Percentiles rank a stretch among this genome's conserved stretches.
These are phyloP conservation scores for Cnemophilus loriae DNA, from an alignment of 2,113 vertebrate species.

Conservation along the genomic window DNA sequence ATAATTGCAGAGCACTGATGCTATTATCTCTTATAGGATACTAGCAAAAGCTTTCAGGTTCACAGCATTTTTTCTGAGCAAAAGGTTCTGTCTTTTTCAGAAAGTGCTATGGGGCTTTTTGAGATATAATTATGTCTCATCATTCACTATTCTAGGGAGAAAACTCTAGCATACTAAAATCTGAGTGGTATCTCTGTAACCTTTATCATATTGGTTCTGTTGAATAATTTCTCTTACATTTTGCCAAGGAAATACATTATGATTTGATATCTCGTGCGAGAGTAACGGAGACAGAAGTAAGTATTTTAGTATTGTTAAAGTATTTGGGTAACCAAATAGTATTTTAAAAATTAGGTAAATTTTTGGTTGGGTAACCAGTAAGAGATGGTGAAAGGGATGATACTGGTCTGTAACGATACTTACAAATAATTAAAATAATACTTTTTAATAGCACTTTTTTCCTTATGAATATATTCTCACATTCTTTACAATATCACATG, in stretches of 20 bases:
- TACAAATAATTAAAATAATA: not conserved
- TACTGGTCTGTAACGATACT: not conserved
- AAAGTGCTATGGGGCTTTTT: not conserved
- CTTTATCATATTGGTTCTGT: not conserved
- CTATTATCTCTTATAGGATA: accelerated
- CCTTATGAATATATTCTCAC: not conserved
- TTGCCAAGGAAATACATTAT: not conserved
- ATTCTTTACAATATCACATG: not conserved
- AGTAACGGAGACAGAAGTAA: not conserved
- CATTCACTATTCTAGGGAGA: not conserved
- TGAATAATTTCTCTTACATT: not conserved
- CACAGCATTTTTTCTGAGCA: not conserved
- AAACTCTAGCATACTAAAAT: not conserved
- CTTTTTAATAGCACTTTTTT: not conserved
- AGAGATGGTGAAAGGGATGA: not conserved
- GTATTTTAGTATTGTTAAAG: not conserved
- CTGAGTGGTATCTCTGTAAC: not conserved
- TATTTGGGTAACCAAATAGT: not conserved
- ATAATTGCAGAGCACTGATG: not conserved
- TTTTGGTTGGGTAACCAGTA: not conserved
- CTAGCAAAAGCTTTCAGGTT: not conserved
- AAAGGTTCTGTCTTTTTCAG: not conserved
- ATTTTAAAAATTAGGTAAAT: not conserved
- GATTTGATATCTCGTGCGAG: not conserved
- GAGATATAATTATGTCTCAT: not conserved